These are phyloP conservation scores for Clamator glandarius DNA, from an alignment of 2,797 vertebrate genomes.

Conservation along the genomic window DNA sequence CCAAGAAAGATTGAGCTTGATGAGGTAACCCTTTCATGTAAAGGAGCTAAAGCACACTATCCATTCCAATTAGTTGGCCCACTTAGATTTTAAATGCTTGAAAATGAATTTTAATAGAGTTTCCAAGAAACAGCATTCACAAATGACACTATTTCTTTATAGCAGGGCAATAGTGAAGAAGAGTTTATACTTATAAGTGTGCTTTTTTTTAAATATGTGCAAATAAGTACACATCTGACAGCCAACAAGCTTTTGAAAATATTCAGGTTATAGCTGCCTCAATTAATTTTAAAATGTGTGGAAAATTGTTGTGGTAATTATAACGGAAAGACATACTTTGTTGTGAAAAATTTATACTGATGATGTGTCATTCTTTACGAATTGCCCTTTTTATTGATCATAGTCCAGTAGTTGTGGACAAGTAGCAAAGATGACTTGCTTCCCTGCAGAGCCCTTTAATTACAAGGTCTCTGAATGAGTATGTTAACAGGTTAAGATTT, in stretches of 20 bases:
- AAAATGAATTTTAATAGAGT: background rate
- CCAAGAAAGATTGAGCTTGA: background rate
- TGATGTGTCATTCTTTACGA: background rate
- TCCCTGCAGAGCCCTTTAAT: background rate
- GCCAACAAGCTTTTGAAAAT: background rate
- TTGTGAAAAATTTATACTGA: background rate
- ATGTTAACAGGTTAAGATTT: background rate
- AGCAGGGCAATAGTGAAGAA: background rate
- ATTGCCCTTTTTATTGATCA: background rate
- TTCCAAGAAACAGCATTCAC: background rate
- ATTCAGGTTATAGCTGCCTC: background rate
- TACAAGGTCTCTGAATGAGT: background rate
- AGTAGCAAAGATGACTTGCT: background rate
- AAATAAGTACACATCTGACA: background rate
- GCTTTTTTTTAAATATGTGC: background rate
- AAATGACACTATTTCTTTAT: background rate
- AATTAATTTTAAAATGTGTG: background rate
- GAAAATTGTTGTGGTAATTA: background rate
- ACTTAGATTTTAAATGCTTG: background rate
- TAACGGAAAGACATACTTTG: background rate
- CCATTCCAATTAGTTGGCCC: background rate
- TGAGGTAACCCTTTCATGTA: background rate
- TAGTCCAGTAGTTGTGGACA: background rate
- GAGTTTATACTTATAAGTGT: background rate
- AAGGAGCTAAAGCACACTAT: background rate